Evolutionary conservation across 1,140 invertebrate genomes (phyloP), one percentile per base, ranked within the genome.

Genomic region (Drosophila cardini): DNA sequence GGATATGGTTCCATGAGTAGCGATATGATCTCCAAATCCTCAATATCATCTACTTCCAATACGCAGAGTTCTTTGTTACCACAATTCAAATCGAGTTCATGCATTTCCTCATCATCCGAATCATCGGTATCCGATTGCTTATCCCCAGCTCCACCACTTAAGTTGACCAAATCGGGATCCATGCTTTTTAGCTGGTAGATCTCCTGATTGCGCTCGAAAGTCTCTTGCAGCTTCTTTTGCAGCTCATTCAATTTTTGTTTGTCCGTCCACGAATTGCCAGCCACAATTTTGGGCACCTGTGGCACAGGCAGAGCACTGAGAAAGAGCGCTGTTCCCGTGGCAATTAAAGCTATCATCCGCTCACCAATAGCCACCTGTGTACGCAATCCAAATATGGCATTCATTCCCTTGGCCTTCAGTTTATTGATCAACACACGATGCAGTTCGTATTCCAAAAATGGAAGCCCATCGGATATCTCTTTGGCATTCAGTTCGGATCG

Each of bases 361-460:
- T 98, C 98, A 2, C 98, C 98, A 52, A 99, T 95, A 0, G 96
- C 95, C 21, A 99, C 95, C 90, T 98, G 96, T 2, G 96, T 94
- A 90, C 95, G 95, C 1, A 98, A 91, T 2, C 96, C 96, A 92
- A 98, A 98, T 15, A 98, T 93, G n/a, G 96, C 95, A 93, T 98
- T 98, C 97, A 98, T 98, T 11, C 97, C 98, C 90, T 97, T 97
- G 68, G 98, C 96, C 91, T 97, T 95, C 0, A 99, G 92, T 92
- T 98, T 99, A 83, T 98, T 98, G 2, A 98, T 94, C 9, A 99
- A 93, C 80, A 98, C 94, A 72, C 97, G 95, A 91, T 99, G 97
- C 26, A 99, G 93, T 91, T 99, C 98, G 92, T 99, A 99, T 92
- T 99, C 98, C 45, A 99, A 91, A 93, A 99, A 99, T 1, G 98